Percentiles rank a stretch among this genome's conserved stretches.
These are phyloP conservation scores for Loxodonta africana DNA, from an alignment of 2,113 vertebrate genomes.

Conservation along the genomic window DNA sequence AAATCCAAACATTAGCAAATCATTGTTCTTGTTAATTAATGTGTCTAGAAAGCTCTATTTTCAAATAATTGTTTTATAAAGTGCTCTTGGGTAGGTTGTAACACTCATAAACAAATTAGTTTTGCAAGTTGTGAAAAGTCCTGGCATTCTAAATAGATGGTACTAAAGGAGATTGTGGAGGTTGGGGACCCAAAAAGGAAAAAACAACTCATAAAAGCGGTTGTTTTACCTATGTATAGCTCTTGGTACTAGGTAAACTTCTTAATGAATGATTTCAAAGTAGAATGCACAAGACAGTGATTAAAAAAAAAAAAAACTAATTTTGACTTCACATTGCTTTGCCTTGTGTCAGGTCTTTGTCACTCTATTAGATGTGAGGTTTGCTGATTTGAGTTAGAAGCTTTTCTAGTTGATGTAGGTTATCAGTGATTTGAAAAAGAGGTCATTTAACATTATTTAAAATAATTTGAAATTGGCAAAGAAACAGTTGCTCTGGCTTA, in stretches of 20 bases:
- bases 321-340: constrained; percentile 9
- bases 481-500: constrained; percentile 21
- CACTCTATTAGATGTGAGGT: neutral
- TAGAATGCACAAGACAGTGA: neutral
- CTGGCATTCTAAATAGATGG: neutral
- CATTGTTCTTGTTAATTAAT: neutral
- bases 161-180: neutral
- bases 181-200: neutral
- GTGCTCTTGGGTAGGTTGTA: neutral
- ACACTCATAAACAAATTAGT: neutral
- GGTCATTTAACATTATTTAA: neutral
- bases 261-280: neutral
- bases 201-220: neutral
- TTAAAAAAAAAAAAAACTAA: neutral
- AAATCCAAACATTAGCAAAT: neutral
- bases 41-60: neutral
- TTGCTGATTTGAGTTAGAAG: neutral
- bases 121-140: neutral
- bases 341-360: neutral
- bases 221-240: neutral
- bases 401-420: constrained; percentile 4
- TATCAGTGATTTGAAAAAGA: neutral
- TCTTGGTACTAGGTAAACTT: neutral
- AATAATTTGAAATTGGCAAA: neutral
- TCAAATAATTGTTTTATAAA: constrained; percentile 30